Base-by-base conservation (phyloP, 2,113 vertebrate genomes). In the Tetraodon nigroviridis region DNA sequence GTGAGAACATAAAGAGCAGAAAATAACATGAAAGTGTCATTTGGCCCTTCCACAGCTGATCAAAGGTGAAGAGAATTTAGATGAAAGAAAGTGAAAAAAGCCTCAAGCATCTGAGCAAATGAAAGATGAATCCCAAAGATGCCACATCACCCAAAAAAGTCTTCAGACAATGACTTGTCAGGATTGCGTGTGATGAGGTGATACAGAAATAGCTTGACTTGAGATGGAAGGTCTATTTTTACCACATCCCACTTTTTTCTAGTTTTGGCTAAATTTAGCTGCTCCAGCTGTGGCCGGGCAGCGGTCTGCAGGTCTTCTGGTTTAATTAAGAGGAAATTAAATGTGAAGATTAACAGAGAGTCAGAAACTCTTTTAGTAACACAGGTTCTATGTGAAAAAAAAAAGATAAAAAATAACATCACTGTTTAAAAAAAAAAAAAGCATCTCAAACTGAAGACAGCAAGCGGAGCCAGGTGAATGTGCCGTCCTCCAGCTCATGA, bases 121-220 rank as follows among this genome's bases (percentile, higher is more conserved):
- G 50, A 48, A 21, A 71, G 63, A 76, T 61, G 41, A 73, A 77
- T 79, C 70, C 65, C 67, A 47, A 67, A 61, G 67, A 78, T 79
- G 80, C 64, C 78, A 80, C 69, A 81, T 6, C 2, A 1, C 81
- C 65, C 79, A 69, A 55, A 58, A 75, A 81, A 71, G 58, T 49
- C 77, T 77, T 75, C 48, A 53, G 80, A 75, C 81, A 86, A 84
- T 84, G 74, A 78, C 74, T 66, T 81, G 74, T 81, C 70, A 71
- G 64, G 64, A 65, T 70, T 64, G 61, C 62, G 64, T 59, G 70
- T 67, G 78, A 84, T 58, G 58, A 77, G 71, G 69, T 51, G 52
- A 64, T 68, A 77, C 73, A 50, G 68, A 88, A 84, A 84, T 85
- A 83, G 83, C 51, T 17, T 0, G 45, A 24, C 58, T 53, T 24